phyloP scores from a whole-genome alignment of 2,113 vertebrate genomes.

The Fregetta grallaria region DNA sequence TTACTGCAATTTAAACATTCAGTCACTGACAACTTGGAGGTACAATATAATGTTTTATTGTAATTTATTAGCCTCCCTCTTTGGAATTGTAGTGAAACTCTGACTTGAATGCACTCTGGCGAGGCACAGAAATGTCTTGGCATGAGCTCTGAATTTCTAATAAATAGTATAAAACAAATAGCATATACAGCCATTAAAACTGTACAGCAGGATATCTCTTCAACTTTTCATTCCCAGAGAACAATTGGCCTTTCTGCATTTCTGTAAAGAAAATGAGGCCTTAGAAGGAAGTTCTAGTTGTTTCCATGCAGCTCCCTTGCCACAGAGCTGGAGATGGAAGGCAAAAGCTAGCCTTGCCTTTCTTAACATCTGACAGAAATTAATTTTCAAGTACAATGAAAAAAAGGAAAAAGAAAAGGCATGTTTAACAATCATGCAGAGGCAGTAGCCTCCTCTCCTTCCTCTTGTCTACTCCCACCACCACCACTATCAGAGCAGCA shows the following conservation, averaged over 20 bases:
- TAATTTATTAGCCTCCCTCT: conserved; percentile 40
- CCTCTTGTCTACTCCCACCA: not conserved
- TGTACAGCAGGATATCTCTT: not conserved
- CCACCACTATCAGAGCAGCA: not conserved
- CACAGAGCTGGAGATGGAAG: not conserved
- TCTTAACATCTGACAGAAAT: not conserved
- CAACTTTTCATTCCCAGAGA: not conserved
- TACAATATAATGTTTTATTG: conserved; percentile 46
- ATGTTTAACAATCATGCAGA: not conserved
- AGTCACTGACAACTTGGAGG: conserved; percentile 48
- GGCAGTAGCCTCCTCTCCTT: not conserved
- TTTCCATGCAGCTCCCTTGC: not conserved
- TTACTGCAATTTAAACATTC: conserved; percentile 55
- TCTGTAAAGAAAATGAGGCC: not conserved
- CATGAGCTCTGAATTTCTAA: conserved; percentile 26
- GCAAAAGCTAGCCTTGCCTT: not conserved
- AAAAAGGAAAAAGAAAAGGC: not conserved
- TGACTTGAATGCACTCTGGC: not conserved
- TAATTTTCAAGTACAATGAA: not conserved
- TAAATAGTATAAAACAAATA: conserved; percentile 11
- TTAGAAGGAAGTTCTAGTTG: not conserved
- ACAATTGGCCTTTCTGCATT: not conserved
- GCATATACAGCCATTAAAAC: not conserved
- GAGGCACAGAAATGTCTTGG: not conserved
- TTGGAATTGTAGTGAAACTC: conserved; percentile 9